A percentile compares a stretch with the other conserved stretches of the same genome.
phyloP scores from a whole-genome alignment of 2,797 vertebrate species.

The Takifugu ocellatus region DNA sequence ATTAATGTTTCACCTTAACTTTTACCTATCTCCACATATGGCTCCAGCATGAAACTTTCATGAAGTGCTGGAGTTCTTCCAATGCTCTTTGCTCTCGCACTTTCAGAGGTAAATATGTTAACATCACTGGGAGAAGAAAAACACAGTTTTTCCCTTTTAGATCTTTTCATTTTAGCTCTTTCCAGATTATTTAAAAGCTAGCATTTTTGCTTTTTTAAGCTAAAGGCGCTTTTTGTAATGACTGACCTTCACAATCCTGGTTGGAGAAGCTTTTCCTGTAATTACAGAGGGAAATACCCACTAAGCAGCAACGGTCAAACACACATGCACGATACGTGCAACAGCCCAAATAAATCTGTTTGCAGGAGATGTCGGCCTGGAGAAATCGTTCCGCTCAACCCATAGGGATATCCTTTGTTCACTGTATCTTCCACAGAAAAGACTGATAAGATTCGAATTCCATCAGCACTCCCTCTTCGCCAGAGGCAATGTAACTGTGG shows the following conservation, averaged over 20 bases:
- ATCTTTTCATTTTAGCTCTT: background rate
- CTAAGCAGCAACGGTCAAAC: background rate
- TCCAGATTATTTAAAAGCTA: background rate
- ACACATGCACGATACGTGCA: constrained; percentile 21
- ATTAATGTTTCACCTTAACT: constrained; percentile 62
- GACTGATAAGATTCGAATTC: constrained; percentile 59
- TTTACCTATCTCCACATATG: constrained; percentile 45
- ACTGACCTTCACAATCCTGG: constrained; percentile 52
- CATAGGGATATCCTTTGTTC: constrained; percentile 45
- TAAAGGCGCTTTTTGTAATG: constrained; percentile 5
- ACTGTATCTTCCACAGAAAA: constrained; percentile 49
- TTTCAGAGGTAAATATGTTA: background rate
- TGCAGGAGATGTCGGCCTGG: constrained; percentile 44
- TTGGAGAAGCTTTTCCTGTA: constrained; percentile 67
- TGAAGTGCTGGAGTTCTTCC: constrained; percentile 11
- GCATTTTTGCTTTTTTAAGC: constrained; percentile 10
- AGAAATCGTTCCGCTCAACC: constrained; percentile 52
- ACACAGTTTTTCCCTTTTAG: constrained; percentile 4
- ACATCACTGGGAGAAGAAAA: background rate
- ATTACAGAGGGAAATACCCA: constrained; percentile 53
- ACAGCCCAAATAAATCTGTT: constrained; percentile 53
- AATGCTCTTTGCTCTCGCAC: constrained; percentile 16
- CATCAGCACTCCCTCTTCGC: constrained; percentile 35
- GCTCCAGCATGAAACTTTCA: constrained; percentile 48
- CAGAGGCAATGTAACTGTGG: constrained; percentile 40